Base-by-base conservation (phyloP, 1,140 invertebrate genomes). In the Euwallacea fornicatus region DNA sequence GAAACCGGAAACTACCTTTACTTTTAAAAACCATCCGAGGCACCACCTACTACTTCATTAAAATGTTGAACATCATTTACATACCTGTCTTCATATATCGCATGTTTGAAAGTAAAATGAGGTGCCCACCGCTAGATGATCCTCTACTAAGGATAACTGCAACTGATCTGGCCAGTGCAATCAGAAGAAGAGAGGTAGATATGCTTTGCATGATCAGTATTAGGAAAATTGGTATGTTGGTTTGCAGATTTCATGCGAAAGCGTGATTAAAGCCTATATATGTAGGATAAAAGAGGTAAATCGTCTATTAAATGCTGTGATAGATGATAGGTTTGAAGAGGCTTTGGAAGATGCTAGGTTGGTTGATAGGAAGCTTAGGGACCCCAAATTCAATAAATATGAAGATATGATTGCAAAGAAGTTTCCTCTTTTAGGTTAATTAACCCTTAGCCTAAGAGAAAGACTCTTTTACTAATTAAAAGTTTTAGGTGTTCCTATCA, bases 271-370 rank as follows among this genome's bases (percentile, higher is more conserved):
- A 4, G 83, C 86, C 0, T 94, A 89, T 77, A 89, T 94, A 53
- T 79, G 82, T 2, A 84, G 93, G 13, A 88, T 93, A 7, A 83
- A 85, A 61, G 86, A 89, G 78, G 89, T 94, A 0, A 91, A 95
- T 80, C 86, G 88, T 0, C 75, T 86, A 0, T 65, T 95, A 6
- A 95, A 94, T 81, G 90, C 90, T 0, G 86, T 94, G 0, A 85
- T 93, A 2, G 90, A 93, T 64, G 85, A 92, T 13, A 82, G 92
- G 15, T 93, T 87, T 78, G 80, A 84, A n/a, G 84, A 82, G 0
- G 93, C 93, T 0, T 43, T 93, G 2, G 78, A 84, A n/a, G 90
- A 93, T 53, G 91, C 93, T 8, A 76, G 66, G 66, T 7, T 68
- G 58, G 81, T 86, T 0, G 87, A 88, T 78, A 70, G 76, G 6